Evolutionary conservation across 2,797 vertebrate genomes (phyloP).

Genomic region (Enteromius treurensis): DNA sequence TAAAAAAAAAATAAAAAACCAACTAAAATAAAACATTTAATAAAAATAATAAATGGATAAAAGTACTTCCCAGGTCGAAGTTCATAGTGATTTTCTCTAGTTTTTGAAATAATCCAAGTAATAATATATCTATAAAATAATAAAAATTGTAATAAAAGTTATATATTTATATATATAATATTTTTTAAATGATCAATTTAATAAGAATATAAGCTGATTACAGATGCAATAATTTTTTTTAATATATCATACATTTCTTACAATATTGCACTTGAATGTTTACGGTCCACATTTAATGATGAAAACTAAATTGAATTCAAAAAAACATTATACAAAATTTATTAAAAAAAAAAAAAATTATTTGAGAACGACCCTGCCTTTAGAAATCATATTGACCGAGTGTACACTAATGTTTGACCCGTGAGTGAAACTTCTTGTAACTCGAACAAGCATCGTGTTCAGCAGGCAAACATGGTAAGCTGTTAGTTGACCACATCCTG

Average conservation of each 20-base stretch:
- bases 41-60: not conserved
- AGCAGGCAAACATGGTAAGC: constrained; percentile 3
- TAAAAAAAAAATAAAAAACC: not conserved
- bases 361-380: not conserved
- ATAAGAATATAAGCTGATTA: not conserved
- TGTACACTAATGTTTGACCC: not conserved
- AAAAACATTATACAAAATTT: not conserved
- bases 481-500: constrained; percentile 51
- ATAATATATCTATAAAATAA: not conserved
- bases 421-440: constrained; percentile 10
- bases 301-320: not conserved
- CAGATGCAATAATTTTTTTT: not conserved
- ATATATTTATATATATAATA: not conserved
- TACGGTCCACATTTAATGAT: not conserved
- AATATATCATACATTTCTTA: not conserved
- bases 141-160: not conserved
- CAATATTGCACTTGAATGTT: not conserved
- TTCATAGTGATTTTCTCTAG: not conserved
- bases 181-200: not conserved
- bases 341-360: too few relatives aligned
- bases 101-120: not conserved
- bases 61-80: not conserved
- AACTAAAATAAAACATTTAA: not conserved
- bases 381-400: not conserved
- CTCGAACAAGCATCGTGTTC: constrained; percentile 7